Evolutionary conservation across 2,797 vertebrate species (phyloP).

Genomic region (Rachycentron canadum): DNA sequence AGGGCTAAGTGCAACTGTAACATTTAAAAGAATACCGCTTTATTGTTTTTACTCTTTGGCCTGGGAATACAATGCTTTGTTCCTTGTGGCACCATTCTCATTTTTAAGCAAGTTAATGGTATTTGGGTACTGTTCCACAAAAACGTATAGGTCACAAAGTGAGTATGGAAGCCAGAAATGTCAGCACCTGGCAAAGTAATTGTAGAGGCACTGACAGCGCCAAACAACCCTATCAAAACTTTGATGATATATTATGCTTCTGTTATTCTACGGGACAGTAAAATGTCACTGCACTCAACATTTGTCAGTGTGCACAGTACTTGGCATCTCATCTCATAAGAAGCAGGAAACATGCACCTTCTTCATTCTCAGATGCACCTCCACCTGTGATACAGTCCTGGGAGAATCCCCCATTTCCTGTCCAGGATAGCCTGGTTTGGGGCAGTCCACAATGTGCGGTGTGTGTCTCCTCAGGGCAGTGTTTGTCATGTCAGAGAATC

Average conservation of each 20-base stretch:
- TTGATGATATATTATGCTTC: slow-evolving; percentile 55
- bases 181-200: slow-evolving; percentile 54
- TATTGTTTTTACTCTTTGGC: slow-evolving; percentile 15
- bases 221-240: slow-evolving; percentile 39
- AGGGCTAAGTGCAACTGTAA: background rate
- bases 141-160: slow-evolving; percentile 50
- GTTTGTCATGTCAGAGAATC: slow-evolving; percentile 87
- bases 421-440: slow-evolving; percentile 78
- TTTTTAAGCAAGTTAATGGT: slow-evolving; percentile 17
- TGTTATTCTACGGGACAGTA: slow-evolving; percentile 44
- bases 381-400: slow-evolving; percentile 76
- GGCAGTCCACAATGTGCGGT: slow-evolving; percentile 63
- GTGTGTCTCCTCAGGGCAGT: slow-evolving; percentile 83
- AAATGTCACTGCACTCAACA: slow-evolving; percentile 57
- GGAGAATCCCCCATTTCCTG: slow-evolving; percentile 83
- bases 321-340: slow-evolving; percentile 45
- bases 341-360: slow-evolving; percentile 46
- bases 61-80: background rate
- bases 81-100: background rate
- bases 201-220: slow-evolving; percentile 50
- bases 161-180: slow-evolving; percentile 61
- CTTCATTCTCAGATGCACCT: slow-evolving; percentile 72
- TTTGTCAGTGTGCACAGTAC: slow-evolving; percentile 51
- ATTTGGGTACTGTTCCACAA: slow-evolving; percentile 43
- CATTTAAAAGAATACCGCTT: slow-evolving; percentile 9